phyloP scores from a whole-genome alignment of 2,888 invertebrate genomes.

The Phragmatobia fuliginosa region DNA sequence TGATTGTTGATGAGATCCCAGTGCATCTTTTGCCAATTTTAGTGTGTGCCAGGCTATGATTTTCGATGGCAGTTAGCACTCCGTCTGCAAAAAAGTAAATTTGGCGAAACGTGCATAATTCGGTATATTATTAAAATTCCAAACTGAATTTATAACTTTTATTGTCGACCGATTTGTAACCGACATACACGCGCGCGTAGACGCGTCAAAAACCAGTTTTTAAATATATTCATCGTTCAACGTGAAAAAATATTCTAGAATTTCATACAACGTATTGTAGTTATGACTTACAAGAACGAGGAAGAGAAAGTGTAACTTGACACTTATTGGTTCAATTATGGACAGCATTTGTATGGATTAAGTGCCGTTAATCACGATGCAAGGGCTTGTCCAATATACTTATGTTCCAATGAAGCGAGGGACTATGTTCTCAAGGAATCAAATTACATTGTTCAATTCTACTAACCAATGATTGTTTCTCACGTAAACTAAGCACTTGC shows the following conservation, averaged over 20 bases:
- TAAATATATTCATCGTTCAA: not conserved
- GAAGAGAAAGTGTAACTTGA: slow-evolving; percentile 65
- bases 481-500: not conserved
- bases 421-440: not conserved
- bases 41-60: not conserved
- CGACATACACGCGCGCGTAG: too few relatives aligned
- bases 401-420: not conserved
- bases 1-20: not conserved
- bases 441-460: slow-evolving; percentile 1
- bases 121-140: not conserved
- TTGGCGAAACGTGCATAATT: not conserved
- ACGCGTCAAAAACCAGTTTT: too few relatives aligned
- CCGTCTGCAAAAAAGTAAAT: not conserved
- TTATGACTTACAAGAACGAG: slow-evolving; percentile 51
- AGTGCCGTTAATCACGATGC: slow-evolving; percentile 51
- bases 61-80: not conserved
- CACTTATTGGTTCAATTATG: slow-evolving; percentile 63
- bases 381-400: slow-evolving; percentile 17
- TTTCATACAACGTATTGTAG: not conserved
- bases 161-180: not conserved
- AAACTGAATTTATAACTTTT: not conserved
- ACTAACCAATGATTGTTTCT: not conserved
- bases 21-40: not conserved
- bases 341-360: slow-evolving; percentile 59
- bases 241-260: too few relatives aligned